Conservation (phyloP, 1,140 invertebrate species). For the Varroa destructor region DNA sequence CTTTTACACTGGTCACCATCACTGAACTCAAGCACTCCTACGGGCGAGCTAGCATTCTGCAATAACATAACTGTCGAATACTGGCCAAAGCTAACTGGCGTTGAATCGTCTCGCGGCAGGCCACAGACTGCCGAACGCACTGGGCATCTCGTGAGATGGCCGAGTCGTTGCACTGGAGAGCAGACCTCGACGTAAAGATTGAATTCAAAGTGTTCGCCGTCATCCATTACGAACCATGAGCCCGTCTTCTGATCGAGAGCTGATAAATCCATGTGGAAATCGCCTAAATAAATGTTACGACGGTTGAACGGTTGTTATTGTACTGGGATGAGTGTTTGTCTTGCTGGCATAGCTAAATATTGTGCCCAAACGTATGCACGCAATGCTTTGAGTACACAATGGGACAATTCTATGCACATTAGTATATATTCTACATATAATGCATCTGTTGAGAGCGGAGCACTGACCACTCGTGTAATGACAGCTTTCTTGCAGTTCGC, state of each 20-base stretch:
- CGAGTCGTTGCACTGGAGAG: background rate
- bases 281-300: background rate
- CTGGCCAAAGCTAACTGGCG: background rate
- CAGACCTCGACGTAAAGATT: background rate
- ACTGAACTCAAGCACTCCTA: conserved; percentile 19
- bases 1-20: conserved; percentile 30
- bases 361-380: no score
- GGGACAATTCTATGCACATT: no score
- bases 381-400: no score
- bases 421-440: no score
- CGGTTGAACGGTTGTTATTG: no score
- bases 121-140: background rate
- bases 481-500: conserved; percentile 17
- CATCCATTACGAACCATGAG: background rate
- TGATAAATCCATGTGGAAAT: conserved; percentile 2
- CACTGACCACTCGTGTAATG: background rate
- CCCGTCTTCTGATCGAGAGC: background rate
- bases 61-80: background rate
- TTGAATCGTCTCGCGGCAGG: background rate
- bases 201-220: background rate
- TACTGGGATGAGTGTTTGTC: no score
- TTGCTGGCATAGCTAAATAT: no score
- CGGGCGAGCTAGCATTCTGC: conserved; percentile 2
- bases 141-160: background rate
- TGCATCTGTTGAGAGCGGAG: no score